Conservation (phyloP, 1,140 invertebrate genomes). For the Brachionus asplanchnoidis region DNA sequence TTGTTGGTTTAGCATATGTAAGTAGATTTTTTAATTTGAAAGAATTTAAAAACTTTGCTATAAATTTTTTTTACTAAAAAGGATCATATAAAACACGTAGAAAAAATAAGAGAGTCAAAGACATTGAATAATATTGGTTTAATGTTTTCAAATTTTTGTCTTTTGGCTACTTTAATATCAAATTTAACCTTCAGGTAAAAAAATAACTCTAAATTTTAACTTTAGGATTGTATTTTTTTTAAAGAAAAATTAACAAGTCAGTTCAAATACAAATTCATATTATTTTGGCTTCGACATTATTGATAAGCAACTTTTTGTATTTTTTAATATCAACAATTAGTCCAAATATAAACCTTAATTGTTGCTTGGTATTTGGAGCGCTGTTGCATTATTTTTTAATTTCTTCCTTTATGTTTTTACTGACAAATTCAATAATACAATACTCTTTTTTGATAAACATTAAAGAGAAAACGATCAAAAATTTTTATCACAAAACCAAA, state of each 20-base stretch:
- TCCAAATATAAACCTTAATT: not conserved
- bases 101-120: not conserved
- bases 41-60: not conserved
- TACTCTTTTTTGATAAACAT: not conserved
- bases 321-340: not conserved
- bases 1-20: not conserved
- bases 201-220: not conserved
- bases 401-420: not conserved
- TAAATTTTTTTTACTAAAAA: not conserved
- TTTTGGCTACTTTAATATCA: not conserved
- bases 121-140: not conserved
- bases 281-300: not conserved
- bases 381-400: slow-evolving; percentile 17
- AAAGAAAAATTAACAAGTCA: not conserved
- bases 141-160: not conserved
- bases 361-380: not conserved
- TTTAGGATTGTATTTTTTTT: not conserved
- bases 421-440: not conserved
- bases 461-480: not conserved
- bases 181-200: not conserved
- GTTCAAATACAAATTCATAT: not conserved
- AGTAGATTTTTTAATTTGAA: not conserved
- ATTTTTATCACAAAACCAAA: not conserved
- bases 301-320: not conserved
- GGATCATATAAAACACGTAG: not conserved